Conservation (phyloP, 2,113 vertebrate species). For the Tor tambroides region DNA sequence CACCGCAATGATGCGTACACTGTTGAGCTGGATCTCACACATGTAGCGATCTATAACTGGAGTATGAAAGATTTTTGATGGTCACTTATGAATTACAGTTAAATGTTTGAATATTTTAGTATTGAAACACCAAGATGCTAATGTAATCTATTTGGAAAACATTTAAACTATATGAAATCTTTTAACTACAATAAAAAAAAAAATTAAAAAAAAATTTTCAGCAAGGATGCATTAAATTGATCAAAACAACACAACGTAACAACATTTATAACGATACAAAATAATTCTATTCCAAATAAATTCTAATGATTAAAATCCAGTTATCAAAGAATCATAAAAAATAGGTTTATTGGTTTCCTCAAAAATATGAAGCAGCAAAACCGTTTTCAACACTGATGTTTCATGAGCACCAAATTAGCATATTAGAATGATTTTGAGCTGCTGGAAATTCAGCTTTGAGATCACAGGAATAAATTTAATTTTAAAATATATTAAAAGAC, state of each 20-base stretch:
- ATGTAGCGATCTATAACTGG: slow-evolving; percentile 84
- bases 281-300: background rate
- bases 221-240: background rate
- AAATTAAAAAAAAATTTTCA: no score
- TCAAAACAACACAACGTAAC: background rate
- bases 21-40: slow-evolving; percentile 83
- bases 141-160: background rate
- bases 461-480: background rate
- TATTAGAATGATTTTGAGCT: background rate
- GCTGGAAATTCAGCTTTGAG: background rate
- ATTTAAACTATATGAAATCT: background rate
- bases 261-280: background rate
- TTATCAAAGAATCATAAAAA: background rate
- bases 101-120: background rate
- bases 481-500: background rate
- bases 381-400: background rate
- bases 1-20: slow-evolving; percentile 82
- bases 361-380: background rate
- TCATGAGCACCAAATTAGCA: background rate
- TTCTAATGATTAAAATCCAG: background rate
- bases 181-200: background rate
- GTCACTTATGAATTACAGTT: background rate
- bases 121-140: background rate
- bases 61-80: background rate
- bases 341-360: background rate